These are phyloP conservation scores for Arizona elegans DNA, from an alignment of 2,113 vertebrate genomes.

Conservation along the genomic window DNA sequence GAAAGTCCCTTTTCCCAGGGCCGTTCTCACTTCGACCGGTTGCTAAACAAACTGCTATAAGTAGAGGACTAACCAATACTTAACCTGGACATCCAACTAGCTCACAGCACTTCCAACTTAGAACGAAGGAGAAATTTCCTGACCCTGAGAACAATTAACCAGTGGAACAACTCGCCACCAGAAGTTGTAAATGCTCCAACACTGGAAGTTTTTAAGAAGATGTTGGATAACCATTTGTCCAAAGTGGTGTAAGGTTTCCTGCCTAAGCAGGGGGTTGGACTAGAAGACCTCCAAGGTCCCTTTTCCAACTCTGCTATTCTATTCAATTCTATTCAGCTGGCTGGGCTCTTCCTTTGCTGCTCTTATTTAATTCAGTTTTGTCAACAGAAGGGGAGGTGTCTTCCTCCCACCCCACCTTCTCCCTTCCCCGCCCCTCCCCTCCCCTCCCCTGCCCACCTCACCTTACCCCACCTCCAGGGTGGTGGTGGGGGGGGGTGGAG, in stretches of 20 bases:
- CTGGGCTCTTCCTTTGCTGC: background rate
- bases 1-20: background rate
- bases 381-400: background rate
- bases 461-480: background rate
- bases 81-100: background rate
- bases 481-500: background rate
- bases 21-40: too few species aligned
- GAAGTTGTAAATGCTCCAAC: too few species aligned
- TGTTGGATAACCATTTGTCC: too few species aligned
- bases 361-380: conserved; percentile 5
- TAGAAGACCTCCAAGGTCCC: too few species aligned
- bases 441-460: background rate
- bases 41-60: background rate
- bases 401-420: background rate
- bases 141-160: too few species aligned
- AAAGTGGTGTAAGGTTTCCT: too few species aligned
- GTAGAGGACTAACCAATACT: too few species aligned
- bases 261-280: too few species aligned
- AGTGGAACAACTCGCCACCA: too few species aligned
- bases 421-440: background rate
- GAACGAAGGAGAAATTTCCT: too few species aligned
- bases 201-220: too few species aligned
- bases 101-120: background rate
- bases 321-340: background rate
- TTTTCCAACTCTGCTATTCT: too few species aligned